Conservation (phyloP, 2,888 invertebrate species). For the Eupithecia vulgata region DNA sequence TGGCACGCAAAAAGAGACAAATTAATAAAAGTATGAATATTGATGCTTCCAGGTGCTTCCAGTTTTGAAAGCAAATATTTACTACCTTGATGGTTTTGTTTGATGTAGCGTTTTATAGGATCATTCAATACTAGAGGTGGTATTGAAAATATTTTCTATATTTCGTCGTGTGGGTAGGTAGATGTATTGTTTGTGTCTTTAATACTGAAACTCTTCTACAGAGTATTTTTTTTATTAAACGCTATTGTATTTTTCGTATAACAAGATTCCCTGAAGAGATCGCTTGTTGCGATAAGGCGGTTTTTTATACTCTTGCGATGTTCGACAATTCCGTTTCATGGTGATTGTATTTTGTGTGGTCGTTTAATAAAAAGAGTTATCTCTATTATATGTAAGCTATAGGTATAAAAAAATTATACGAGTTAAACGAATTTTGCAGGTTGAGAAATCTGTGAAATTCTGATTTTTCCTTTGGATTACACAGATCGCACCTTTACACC, state of each 20-base stretch:
- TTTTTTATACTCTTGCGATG: background rate
- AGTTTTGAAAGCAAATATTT: constrained; percentile 35
- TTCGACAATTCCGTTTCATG: background rate
- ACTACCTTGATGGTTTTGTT: background rate
- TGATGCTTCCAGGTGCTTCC: constrained; percentile 51
- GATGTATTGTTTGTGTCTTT: background rate
- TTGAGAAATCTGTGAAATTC: background rate
- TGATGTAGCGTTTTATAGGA: constrained; percentile 2
- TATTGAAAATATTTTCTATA: background rate
- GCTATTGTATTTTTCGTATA: background rate
- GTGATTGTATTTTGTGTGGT: background rate
- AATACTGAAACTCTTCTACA: too few relatives aligned
- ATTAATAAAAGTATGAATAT: constrained; percentile 73
- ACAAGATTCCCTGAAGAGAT: background rate
- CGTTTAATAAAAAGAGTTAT: background rate
- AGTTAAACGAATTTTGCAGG: background rate
- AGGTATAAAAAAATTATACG: too few relatives aligned
- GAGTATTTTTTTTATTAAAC: background rate
- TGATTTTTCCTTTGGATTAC: background rate
- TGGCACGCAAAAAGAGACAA: constrained; percentile 71
- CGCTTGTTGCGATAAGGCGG: background rate
- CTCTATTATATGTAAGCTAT: background rate
- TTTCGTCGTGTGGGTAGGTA: background rate
- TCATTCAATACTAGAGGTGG: background rate
- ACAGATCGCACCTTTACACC: background rate